Conservation (phyloP, 2,888 invertebrate genomes). For the Acleris laterana region DNA sequence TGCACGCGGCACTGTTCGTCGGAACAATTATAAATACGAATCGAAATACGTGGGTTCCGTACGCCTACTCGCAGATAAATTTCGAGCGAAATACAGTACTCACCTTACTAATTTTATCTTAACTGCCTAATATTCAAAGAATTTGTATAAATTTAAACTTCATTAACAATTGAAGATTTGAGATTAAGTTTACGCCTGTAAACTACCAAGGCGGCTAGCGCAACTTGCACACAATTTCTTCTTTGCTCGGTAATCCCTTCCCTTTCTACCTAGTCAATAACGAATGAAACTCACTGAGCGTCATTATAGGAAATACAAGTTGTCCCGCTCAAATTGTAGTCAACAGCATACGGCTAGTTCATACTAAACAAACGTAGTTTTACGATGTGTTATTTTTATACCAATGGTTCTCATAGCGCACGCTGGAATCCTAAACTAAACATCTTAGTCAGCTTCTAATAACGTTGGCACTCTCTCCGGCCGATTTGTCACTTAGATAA, state of each 20-base stretch:
- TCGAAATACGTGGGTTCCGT: constrained; percentile 11
- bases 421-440: constrained; percentile 35
- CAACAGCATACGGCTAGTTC: background rate
- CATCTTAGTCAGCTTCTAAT: constrained; percentile 31
- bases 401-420: constrained; percentile 13
- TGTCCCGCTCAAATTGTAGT: background rate
- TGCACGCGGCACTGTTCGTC: constrained; percentile 22
- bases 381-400: constrained; percentile 26
- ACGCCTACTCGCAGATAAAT: background rate
- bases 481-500: constrained; percentile 34
- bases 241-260: too few species aligned
- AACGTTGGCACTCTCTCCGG: constrained; percentile 25
- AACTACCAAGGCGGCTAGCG: too few species aligned
- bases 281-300: background rate
- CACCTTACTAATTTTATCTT: too few species aligned
- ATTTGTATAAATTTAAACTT: too few species aligned
- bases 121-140: too few species aligned
- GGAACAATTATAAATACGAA: constrained; percentile 23
- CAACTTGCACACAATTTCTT: too few species aligned
- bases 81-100: background rate
- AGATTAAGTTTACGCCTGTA: too few species aligned
- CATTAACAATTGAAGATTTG: too few species aligned
- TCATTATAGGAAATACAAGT: background rate
- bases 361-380: constrained; percentile 18
- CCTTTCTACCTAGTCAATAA: background rate